Percentiles rank a stretch among this genome's conserved stretches.
phyloP scores from a whole-genome alignment of 2,888 invertebrate species.

The Dynastes hyllus region DNA sequence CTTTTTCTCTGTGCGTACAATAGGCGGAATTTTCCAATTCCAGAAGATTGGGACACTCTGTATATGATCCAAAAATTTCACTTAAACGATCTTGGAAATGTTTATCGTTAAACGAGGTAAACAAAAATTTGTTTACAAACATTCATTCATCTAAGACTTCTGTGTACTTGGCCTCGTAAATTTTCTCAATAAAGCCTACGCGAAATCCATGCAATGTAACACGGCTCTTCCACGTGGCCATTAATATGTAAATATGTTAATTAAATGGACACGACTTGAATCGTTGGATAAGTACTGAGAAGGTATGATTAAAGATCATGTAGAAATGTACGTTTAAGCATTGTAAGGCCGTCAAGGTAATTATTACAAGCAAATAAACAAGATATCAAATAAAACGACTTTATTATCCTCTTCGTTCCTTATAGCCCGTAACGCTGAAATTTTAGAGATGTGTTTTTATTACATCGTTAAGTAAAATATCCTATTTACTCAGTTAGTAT shows the following conservation, averaged over 20 bases:
- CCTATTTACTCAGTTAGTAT: too few species aligned
- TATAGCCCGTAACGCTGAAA: too few species aligned
- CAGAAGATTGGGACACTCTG: too few species aligned
- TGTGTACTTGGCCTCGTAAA: not conserved
- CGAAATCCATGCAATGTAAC: not conserved
- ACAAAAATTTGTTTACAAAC: conserved; percentile 23
- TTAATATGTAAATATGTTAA: not conserved
- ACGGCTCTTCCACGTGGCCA: conserved; percentile 10
- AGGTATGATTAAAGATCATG: not conserved
- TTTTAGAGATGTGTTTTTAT: too few species aligned
- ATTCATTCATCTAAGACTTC: not conserved
- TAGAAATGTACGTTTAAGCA: not conserved
- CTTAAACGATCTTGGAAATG: conserved; percentile 5
- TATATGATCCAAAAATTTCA: not conserved
- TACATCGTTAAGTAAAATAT: too few species aligned
- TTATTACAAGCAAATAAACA: not conserved
- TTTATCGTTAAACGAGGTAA: not conserved
- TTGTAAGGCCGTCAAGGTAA: not conserved
- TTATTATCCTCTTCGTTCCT: too few species aligned
- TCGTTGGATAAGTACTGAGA: conserved; percentile 5
- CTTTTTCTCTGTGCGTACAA: too few species aligned
- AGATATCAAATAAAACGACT: not conserved
- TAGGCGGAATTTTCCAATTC: too few species aligned
- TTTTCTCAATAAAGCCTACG: conserved; percentile 1
- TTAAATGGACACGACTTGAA: conserved; percentile 5